Conservation (phyloP, 2,888 invertebrate genomes). For the Polydrusus cervinus region DNA sequence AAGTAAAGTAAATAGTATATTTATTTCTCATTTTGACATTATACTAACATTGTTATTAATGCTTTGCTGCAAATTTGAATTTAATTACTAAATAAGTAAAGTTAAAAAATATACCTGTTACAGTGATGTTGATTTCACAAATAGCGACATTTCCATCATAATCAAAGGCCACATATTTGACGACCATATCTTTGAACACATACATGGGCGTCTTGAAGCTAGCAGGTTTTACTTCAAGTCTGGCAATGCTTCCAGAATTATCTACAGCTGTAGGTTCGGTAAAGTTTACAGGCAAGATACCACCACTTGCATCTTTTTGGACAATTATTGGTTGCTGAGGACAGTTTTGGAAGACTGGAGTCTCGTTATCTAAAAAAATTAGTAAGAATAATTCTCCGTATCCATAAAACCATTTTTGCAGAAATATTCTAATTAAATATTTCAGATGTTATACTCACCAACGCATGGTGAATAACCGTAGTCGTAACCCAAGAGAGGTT, state of each 20-base stretch:
- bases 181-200: conserved; percentile 92
- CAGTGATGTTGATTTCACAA: conserved; percentile 96
- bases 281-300: conserved; percentile 92
- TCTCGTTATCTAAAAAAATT: conserved; percentile 84
- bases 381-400: neutral
- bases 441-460: conserved; percentile 71
- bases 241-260: conserved; percentile 95
- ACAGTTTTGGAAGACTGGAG: conserved; percentile 97
- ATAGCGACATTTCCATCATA: conserved; percentile 98
- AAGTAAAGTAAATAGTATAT: conserved; percentile 51
- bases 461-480: conserved; percentile 96
- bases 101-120: conserved; percentile 76
- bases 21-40: neutral
- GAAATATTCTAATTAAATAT: too few species aligned
- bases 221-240: conserved; percentile 93
- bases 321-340: conserved; percentile 94
- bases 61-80: too few species aligned
- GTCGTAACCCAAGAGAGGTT: conserved; percentile 92
- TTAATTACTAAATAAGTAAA: conserved; percentile 2
- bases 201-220: conserved; percentile 92
- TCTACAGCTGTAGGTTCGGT: conserved; percentile 96
- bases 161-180: conserved; percentile 97
- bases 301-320: conserved; percentile 90
- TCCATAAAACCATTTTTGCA: too few species aligned
- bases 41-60: neutral